Base-by-base conservation (phyloP, 2,113 vertebrate genomes). In the Laterallus jamaicensis region DNA sequence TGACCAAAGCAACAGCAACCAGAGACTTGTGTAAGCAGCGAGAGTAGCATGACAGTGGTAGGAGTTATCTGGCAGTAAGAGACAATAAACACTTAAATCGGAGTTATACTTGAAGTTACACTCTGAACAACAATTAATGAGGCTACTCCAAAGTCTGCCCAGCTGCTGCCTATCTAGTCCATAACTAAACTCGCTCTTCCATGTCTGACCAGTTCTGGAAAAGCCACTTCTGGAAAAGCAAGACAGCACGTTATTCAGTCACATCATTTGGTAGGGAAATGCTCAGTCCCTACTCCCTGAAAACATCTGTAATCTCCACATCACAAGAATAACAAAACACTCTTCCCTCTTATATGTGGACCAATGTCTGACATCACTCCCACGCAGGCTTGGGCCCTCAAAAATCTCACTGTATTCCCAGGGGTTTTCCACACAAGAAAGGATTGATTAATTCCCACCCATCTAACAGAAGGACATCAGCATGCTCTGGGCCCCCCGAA, bases 231-330 rank as follows among this genome's bases (percentile, higher is more conserved):
- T n/a, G 73, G 86, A 86, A 92, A 75, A 81, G 54, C 0, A 0
- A 91, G 79, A 64, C 21, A 55, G 12, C 0, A 0, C 35, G 15
- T 92, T 86, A 92, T 76, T 90, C 92, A 86, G 10, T 78, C 80
- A 40, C 37, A 32, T 64, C 20, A 90, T 96, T 96, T 96, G 93
- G 26, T 84, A 95, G 91, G 91, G 74, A 94, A 97, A 96, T 94
- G 22, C 24, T 60, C 54, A 21, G 25, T 59, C 47, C 49, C 71
- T 28, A 71, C n/a, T 88, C 86, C 67, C 62, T 85, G 79, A 47
- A 93, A 80, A 74, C 0, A 15, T 37, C 70, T 92, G 73, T 54
- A 77, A 90, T 90, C 83, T 92, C 74, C 80, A 84, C 64, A 94
- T 96, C 93, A 97, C 88, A 90, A 60, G 92, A 92, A 85, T 1